Evolutionary conservation across 2,113 vertebrate genomes (phyloP).

Genomic region (Lepus americanus): DNA sequence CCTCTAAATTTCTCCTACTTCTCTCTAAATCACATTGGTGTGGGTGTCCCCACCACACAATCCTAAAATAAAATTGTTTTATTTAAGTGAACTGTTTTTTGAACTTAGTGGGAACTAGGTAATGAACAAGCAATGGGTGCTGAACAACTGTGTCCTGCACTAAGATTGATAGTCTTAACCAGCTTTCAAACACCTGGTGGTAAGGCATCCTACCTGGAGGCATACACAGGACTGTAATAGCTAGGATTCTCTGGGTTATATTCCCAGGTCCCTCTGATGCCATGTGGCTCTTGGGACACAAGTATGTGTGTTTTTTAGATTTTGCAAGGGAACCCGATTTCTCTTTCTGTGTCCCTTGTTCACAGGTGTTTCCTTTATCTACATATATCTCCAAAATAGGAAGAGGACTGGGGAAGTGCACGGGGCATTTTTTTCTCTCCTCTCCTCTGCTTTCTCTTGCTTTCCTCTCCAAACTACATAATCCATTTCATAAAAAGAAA

Average conservation of each 20-base stretch:
- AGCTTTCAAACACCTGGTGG: not conserved
- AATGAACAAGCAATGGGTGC: not conserved
- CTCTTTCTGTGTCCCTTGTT: not conserved
- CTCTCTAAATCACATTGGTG: not conserved
- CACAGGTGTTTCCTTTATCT: not conserved
- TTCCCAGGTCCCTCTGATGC: not conserved
- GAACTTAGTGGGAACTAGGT: not conserved
- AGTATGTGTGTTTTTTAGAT: not conserved
- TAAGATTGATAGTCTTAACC: not conserved
- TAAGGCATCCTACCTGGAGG: not conserved
- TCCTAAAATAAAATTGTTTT: conserved; percentile 21
- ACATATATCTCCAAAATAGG: not conserved
- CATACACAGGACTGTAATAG: not conserved
- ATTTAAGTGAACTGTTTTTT: conserved; percentile 30
- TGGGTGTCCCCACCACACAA: not conserved
- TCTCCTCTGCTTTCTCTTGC: not conserved
- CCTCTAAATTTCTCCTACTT: not conserved
- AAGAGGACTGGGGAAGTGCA: not conserved
- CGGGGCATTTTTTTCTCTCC: not conserved
- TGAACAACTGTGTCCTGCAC: not conserved
- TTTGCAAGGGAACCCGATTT: not conserved
- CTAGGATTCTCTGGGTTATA: not conserved
- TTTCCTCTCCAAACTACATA: not conserved
- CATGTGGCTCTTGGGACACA: not conserved
- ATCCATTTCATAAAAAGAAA: conserved; percentile 38